Evolutionary conservation across 2,888 invertebrate species (phyloP), one percentile per base, ranked within the genome.

Genomic region (Leuctra nigra): DNA sequence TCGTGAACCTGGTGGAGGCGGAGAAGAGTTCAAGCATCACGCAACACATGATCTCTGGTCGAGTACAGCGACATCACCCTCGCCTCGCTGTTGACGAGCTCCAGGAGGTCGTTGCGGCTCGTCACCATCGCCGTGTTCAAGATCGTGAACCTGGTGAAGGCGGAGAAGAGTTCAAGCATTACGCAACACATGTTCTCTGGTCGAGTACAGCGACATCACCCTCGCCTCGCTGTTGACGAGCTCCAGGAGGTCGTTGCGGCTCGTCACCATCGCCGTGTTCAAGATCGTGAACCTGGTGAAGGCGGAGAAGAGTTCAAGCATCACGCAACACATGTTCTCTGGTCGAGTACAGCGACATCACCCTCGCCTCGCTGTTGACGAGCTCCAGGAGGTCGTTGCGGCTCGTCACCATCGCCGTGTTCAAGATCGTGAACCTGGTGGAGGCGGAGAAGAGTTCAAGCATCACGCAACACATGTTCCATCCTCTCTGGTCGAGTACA

Each of bases 131-230:
- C 84, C 20, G 91, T 89, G 71, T 90, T 91, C 63, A 92, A 75
- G 68, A 92, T 89, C 44, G 89, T 91, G 70, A 92, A 91, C 70
- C 86, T 87, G 69, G 81, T 81, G 58, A 80, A 79, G 66, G 82
- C 82, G 25, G 14, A n/a, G 14, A 20, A 4, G 38, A 9, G 38
- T 9, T 4, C 38, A 38, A n/a, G 4, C n/a, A 38, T 29, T 29
- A 29, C n/a, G n/a, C n/a, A 11, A 29, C 11, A 11, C 7, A 29
- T 29, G 6, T 29, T 29, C 7, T 29, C 6, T 29, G 29, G 6
- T 93, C 64, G 91, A 90, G 72, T 95, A 95, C 57, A 96, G 78
- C 35, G 96, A 78, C 86, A 96, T 89, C 16, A 96, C 94, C n/a
- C 95, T 80, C 1, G 93, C 91, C 72, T 94, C 94, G 65, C 90